phyloP scores from a whole-genome alignment of 2,113 vertebrate species.

The Xerus inauris region DNA sequence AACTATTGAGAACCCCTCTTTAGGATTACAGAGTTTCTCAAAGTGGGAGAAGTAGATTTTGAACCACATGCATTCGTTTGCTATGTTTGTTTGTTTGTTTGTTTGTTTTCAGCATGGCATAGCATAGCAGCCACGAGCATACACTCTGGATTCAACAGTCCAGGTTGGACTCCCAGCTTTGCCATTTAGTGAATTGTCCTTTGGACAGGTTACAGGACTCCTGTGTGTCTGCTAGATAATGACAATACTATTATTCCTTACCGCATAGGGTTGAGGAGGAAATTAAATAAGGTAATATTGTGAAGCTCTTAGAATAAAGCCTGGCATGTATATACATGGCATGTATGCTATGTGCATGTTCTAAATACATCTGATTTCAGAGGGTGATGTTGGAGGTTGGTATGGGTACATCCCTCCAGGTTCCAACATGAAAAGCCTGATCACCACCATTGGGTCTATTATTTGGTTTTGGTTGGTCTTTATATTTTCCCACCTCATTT shows the following conservation, averaged over 20 bases:
- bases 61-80: background rate
- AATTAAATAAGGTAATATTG: background rate
- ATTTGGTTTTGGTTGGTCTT: background rate
- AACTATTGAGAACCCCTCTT: background rate
- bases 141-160: background rate
- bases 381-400: background rate
- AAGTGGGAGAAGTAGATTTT: background rate
- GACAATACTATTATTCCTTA: background rate
- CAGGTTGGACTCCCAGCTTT: background rate
- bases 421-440: background rate
- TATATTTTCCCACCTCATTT: no score
- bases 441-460: no score
- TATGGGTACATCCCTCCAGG: background rate
- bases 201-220: background rate
- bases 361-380: background rate
- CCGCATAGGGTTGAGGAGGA: background rate
- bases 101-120: background rate
- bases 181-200: background rate
- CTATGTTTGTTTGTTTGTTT: background rate
- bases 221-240: background rate
- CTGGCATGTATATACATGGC: background rate
- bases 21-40: background rate
- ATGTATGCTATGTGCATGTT: background rate
- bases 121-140: background rate
- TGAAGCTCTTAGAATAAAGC: background rate